Percentiles rank a stretch among this genome's conserved stretches.
phyloP scores from a whole-genome alignment of 2,113 vertebrate genomes.

The Colinus virginianus region DNA sequence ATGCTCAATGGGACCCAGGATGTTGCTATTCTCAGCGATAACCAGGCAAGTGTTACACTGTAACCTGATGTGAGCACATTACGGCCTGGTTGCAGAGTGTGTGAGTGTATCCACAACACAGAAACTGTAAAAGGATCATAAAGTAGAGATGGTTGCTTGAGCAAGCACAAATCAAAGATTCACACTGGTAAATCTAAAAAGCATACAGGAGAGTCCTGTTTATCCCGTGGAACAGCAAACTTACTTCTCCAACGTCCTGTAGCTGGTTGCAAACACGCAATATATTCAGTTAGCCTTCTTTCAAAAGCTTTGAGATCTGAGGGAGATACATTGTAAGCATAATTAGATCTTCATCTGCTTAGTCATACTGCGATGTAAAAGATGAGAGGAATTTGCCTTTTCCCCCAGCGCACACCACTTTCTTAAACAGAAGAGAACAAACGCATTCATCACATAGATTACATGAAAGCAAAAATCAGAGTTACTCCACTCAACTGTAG shows the following conservation, averaged over 20 bases:
- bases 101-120: background rate
- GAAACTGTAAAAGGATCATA: background rate
- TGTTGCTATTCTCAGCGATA: background rate
- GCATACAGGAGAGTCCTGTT: background rate
- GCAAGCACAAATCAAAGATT: background rate
- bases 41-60: background rate
- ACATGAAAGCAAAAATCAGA: background rate
- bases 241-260: constrained; percentile 99
- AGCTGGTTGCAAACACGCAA: constrained; percentile 97
- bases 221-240: constrained; percentile 60
- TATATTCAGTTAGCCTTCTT: constrained; percentile 97
- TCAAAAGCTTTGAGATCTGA: constrained; percentile 98
- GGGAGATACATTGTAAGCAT: constrained; percentile 11
- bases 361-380: background rate
- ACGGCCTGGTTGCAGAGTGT: background rate
- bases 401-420: background rate
- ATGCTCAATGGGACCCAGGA: background rate
- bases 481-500: background rate
- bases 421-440: background rate
- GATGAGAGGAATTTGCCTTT: background rate
- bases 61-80: background rate
- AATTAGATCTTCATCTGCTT: constrained; percentile 31
- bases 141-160: background rate
- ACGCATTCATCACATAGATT: background rate
- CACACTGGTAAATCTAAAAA: background rate